phyloP scores from a whole-genome alignment of 2,113 vertebrate genomes.

The Callithrix jacchus region DNA sequence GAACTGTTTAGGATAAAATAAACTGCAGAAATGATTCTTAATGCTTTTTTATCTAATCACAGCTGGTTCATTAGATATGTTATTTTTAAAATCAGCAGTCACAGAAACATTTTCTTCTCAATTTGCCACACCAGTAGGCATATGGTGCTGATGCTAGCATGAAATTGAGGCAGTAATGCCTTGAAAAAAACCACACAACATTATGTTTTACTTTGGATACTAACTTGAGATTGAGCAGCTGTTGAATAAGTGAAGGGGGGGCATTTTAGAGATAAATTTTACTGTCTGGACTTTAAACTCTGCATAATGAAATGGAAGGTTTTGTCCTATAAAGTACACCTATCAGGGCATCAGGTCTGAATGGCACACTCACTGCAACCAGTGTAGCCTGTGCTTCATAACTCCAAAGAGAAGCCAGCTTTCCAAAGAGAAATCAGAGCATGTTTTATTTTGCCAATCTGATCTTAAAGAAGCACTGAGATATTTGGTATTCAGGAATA shows the following conservation, averaged over 20 bases:
- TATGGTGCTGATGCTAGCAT: constrained; percentile 52
- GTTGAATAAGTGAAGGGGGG: constrained; percentile 44
- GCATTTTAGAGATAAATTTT: constrained; percentile 20
- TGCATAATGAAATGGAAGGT: not conserved
- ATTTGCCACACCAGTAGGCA: constrained; percentile 33
- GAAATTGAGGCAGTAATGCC: constrained; percentile 2
- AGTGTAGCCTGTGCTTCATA: not conserved
- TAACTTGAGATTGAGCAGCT: constrained; percentile 62
- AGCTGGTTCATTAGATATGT: constrained; percentile 67
- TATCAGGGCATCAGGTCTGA: not conserved
- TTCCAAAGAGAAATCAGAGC: not conserved
- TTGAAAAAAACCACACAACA: constrained; percentile 37
- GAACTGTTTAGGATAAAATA: constrained; percentile 41
- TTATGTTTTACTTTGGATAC: constrained; percentile 50
- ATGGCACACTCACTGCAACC: not conserved
- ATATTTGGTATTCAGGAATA: not conserved
- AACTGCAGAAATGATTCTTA: constrained; percentile 40
- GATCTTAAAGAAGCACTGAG: not conserved
- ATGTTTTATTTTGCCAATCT: not conserved
- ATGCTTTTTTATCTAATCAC: constrained; percentile 48
- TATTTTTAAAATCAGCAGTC: constrained; percentile 70
- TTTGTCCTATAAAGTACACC: not conserved
- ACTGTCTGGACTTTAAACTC: not conserved
- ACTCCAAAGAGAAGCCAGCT: no score
- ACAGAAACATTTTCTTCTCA: constrained; percentile 70